Base-by-base conservation (phyloP, 2,113 vertebrate species). In the Crotalus viridis region DNA sequence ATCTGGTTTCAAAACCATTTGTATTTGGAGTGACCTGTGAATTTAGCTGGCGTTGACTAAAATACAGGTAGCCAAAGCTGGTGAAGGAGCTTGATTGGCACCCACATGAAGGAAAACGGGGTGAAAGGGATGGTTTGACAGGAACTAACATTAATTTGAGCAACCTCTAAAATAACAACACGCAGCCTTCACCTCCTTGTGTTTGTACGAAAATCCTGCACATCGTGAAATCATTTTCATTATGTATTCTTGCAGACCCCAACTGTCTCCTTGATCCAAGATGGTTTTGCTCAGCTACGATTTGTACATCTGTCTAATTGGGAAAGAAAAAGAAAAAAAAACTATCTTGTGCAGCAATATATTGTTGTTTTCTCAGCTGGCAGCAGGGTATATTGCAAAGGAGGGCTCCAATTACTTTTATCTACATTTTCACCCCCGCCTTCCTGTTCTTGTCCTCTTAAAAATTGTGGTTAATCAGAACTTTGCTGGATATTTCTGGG, bases 121-220 rank as follows among this genome's bases (percentile, higher is more conserved):
- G 21, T 21, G 21, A 1, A 22, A 9, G 21, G n/a, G 39, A 33
- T 46, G 1, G 39, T 52, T 57, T 48, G 56, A 24, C 4, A 64
- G 69, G 46, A n/a, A 4, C 86, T 48, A 54, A 10, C 15, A 64
- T 93, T 93, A 10, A 89, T 21, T 33, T 64, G 5, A 94, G 33
- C 33, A 87, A 9, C 19, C 93, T 52, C 59, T 89, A 39, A 51
- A 90, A 24, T 17, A 87, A 90, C 24, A 64, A 89, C 86, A 24
- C 15, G 39, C 55, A 10, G 0, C 5, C 1, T 86, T 64, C 87
- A 55, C 5, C 46, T 48, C 1, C 59, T 0, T 0, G 0, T 21
- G 33, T 0, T 48, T 22, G 19, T 21, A 51, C n/a, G 54, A 85
- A 10, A 90, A 57, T 74, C 51, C 48, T 52, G 74, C 56, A 2